Percentiles rank a stretch among this genome's conserved stretches.
These are phyloP conservation scores for Hartigia nigra DNA, from an alignment of 2,888 invertebrate genomes.

Conservation along the genomic window DNA sequence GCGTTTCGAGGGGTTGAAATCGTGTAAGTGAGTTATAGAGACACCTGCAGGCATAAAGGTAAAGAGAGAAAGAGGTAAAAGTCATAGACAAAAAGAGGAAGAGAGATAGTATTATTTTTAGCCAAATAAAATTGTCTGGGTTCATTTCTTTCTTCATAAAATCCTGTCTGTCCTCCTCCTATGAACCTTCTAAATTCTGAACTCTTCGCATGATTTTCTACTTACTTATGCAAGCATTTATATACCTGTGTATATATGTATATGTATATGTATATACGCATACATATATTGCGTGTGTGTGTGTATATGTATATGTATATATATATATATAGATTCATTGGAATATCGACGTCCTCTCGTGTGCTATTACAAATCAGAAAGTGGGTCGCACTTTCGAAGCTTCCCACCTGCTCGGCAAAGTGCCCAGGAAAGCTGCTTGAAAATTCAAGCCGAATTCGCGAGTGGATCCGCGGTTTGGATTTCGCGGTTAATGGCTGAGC, in stretches of 20 bases:
- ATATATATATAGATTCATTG: background rate
- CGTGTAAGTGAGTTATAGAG: conserved; percentile 34
- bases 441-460: background rate
- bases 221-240: background rate
- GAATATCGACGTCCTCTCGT: background rate
- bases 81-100: background rate
- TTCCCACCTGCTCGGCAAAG: background rate
- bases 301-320: no score
- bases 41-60: conserved; percentile 32
- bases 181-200: background rate
- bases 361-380: background rate
- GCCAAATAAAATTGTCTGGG: background rate
- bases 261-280: background rate
- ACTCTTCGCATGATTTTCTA: background rate
- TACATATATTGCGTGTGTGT: no score
- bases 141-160: background rate
- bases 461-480: background rate
- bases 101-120: background rate
- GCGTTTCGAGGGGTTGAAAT: background rate
- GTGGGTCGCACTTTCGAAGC: background rate
- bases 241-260: background rate
- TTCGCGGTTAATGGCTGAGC: background rate
- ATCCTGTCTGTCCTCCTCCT: conserved; percentile 1
- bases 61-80: background rate
- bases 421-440: background rate